Base-by-base conservation (phyloP, 2,113 vertebrate genomes). In the Oplegnathus fasciatus region DNA sequence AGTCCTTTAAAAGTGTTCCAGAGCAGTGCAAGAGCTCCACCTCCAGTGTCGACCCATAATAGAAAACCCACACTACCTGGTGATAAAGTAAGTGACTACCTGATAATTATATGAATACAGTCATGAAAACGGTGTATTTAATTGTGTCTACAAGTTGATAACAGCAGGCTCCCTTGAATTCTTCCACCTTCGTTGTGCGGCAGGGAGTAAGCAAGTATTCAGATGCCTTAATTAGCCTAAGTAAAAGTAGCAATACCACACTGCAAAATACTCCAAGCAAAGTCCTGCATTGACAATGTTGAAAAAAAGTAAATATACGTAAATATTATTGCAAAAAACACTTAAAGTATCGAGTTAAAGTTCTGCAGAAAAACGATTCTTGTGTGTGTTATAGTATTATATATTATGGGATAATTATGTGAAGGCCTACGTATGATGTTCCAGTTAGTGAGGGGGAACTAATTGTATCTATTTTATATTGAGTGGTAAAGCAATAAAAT, bases 11-110 rank as follows among this genome's bases (percentile, higher is more conserved):
- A n/a, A 1, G n/a, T 2, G 37, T 67, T 44, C 22, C 24, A 69
- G 17, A 34, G 22, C 69, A 7, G 80, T 15, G 0, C 71, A 11
- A 60, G 32, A 73, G 78, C 75, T 37, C 84, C 77, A 81, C 83
- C 81, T 22, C 1, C 42, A 40, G 55, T 30, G 9, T 4, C 1
- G 1, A 2, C 13, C 14, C 15, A 0, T 32, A 32, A 17, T 6
- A 22, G 20, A 62, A 60, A 13, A 22, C 40, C 14, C 44, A 40
- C 4, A 20, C 14, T 2, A 34, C 28, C 28, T 7, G 5, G 18
- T 58, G 30, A 34, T 10, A 22, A 9, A 18, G 60, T 9, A 13
- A 17, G 14, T 13, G 61, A 66, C 2, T 11, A n/a, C 22, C 15
- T 13, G 30, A 28, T 28, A 30, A 26, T 28, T 34, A 52, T 11